Evolutionary conservation across 2,797 vertebrate species (phyloP).

Genomic region (Chiroxiphia lanceolata): DNA sequence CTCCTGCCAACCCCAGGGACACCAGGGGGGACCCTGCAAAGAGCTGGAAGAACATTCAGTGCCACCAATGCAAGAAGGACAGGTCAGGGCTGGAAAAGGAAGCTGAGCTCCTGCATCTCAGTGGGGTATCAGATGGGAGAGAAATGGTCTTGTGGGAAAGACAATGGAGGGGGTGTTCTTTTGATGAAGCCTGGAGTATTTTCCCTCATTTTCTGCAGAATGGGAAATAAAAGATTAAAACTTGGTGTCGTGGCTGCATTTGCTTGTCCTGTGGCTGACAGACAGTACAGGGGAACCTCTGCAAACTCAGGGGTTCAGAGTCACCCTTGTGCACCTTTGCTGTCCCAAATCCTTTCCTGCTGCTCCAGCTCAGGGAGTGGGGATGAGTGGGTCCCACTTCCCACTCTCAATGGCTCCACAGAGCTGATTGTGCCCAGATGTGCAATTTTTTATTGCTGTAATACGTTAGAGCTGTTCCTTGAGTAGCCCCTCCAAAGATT

Average conservation of each 20-base stretch:
- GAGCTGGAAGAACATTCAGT: background rate
- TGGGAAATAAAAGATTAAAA: background rate
- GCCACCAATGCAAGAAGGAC: background rate
- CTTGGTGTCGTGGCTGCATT: background rate
- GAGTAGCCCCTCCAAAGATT: constrained; percentile 57
- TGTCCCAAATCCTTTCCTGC: background rate
- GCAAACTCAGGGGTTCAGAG: background rate
- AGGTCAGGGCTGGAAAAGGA: background rate
- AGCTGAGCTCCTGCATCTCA: background rate
- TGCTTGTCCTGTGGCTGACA: background rate
- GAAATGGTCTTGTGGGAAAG: background rate
- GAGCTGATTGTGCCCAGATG: constrained; percentile 58
- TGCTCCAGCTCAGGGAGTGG: background rate
- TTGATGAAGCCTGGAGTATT: background rate
- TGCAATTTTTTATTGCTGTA: constrained; percentile 39
- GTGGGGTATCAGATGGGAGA: background rate
- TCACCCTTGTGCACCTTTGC: background rate
- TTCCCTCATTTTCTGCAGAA: background rate
- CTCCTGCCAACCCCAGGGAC: background rate
- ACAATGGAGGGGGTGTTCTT: background rate
- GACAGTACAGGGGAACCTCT: background rate
- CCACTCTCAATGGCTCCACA: background rate
- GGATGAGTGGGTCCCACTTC: background rate
- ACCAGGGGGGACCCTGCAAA: background rate
- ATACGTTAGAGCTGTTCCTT: constrained; percentile 52